These are phyloP conservation scores for Phymastichus coffea DNA, from an alignment of 1,140 invertebrate genomes.

Conservation along the genomic window DNA sequence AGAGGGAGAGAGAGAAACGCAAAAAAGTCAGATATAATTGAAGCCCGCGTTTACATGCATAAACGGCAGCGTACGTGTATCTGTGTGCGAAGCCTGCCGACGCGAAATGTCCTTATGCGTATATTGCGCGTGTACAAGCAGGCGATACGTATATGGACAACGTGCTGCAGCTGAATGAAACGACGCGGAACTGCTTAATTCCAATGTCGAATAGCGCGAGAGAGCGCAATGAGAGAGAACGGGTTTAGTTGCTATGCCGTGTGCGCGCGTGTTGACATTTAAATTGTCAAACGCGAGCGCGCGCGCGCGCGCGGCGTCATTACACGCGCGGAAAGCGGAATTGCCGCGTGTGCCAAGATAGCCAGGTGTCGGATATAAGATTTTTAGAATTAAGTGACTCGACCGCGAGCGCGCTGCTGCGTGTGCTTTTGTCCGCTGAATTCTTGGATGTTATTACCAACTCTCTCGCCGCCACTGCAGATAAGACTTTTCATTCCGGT, in stretches of 20 bases:
- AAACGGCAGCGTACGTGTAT: not conserved
- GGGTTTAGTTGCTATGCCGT: not conserved
- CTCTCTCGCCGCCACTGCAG: too few species aligned
- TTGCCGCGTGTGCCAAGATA: not conserved
- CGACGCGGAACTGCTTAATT: slow-evolving; percentile 24
- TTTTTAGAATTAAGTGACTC: too few species aligned
- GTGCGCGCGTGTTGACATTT: slow-evolving; percentile 6
- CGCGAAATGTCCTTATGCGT: slow-evolving; percentile 15
- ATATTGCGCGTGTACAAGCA: slow-evolving; percentile 3
- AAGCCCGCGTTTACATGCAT: not conserved
- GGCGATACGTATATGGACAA: slow-evolving; percentile 23
- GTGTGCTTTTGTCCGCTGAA: too few species aligned
- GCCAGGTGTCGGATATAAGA: not conserved
- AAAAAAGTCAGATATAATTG: too few species aligned
- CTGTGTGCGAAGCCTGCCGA: too few species aligned
- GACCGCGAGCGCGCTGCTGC: too few species aligned
- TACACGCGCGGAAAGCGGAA: slow-evolving; percentile 4
- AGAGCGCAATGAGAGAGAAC: too few species aligned
- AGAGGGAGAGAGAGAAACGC: too few species aligned
- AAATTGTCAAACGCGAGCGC: too few species aligned
- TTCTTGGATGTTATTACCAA: too few species aligned
- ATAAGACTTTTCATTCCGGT: too few species aligned
- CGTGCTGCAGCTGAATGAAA: slow-evolving; percentile 32
- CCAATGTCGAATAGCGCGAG: slow-evolving; percentile 14
- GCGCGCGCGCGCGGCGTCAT: too few species aligned